Percentiles rank a stretch among this genome's conserved stretches.
These are phyloP conservation scores for Cottoperca gobio DNA, from an alignment of 2,797 vertebrate genomes.

Conservation along the genomic window DNA sequence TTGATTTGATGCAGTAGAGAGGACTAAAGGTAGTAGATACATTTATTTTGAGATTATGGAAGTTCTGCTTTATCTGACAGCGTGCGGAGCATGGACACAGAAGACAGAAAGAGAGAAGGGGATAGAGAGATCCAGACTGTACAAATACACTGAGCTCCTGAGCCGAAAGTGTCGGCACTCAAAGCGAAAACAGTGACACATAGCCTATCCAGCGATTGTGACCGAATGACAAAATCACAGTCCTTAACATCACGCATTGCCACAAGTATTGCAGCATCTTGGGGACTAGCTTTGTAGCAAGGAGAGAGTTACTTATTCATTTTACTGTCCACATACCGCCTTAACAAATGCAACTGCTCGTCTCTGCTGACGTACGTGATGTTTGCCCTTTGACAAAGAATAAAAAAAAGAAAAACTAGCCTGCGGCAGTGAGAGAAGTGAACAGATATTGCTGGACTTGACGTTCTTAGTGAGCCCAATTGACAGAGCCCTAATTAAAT, in stretches of 20 bases:
- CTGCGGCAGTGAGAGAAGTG: conserved; percentile 37
- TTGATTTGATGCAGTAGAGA: conserved; percentile 23
- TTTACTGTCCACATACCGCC: conserved; percentile 31
- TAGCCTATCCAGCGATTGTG: not conserved
- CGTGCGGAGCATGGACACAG: not conserved
- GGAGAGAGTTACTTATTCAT: conserved; percentile 24
- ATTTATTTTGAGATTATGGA: conserved; percentile 44
- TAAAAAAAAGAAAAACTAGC: conserved; percentile 26
- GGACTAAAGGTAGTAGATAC: conserved; percentile 13
- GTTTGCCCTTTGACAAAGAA: conserved; percentile 30
- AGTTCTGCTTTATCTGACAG: conserved; percentile 25
- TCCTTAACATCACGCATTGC: not conserved
- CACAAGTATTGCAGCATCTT: conserved; percentile 20
- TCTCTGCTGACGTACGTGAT: conserved; percentile 32
- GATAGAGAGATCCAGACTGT: conserved; percentile 3
- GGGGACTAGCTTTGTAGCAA: not conserved
- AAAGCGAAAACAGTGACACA: not conserved
- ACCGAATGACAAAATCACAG: not conserved
- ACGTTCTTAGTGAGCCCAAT: conserved; percentile 59
- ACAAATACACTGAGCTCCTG: not conserved
- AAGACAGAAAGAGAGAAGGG: not conserved
- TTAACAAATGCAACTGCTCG: conserved; percentile 15
- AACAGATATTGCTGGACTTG: conserved; percentile 59
- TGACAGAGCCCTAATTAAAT: conserved; percentile 71
- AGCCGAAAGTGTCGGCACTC: conserved; percentile 2